These are phyloP conservation scores for Hypanus sabinus DNA, from an alignment of 2,113 vertebrate genomes.

Conservation along the genomic window DNA sequence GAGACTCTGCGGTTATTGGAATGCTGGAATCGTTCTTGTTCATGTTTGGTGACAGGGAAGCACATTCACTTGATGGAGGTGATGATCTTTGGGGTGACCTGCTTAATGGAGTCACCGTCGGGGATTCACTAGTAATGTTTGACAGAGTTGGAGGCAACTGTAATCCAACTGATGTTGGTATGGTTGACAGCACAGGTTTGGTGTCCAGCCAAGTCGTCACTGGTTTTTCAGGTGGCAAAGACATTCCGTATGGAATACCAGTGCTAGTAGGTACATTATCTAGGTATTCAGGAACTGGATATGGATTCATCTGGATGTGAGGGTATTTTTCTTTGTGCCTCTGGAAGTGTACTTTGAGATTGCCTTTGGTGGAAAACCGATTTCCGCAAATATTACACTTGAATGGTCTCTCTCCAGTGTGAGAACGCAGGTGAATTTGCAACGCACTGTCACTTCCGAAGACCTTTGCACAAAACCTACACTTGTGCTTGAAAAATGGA, in stretches of 20 bases:
- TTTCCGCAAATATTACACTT: slow-evolving; percentile 99
- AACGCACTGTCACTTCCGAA: slow-evolving; percentile 97
- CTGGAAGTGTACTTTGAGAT: slow-evolving; percentile 97
- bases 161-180: slow-evolving; percentile 75
- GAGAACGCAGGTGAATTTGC: slow-evolving; percentile 95
- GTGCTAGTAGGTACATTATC: slow-evolving; percentile 97
- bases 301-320: slow-evolving; percentile 98
- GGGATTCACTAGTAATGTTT: slow-evolving; percentile 72
- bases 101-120: slow-evolving; percentile 78
- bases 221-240: slow-evolving; percentile 89
- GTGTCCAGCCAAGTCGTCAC: slow-evolving; percentile 96
- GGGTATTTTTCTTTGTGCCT: slow-evolving; percentile 98
- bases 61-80: slow-evolving; percentile 86
- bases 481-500: slow-evolving; percentile 99
- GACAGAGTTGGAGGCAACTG: slow-evolving; percentile 84
- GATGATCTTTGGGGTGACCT: slow-evolving; percentile 90
- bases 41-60: slow-evolving; percentile 85
- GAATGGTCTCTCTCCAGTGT: slow-evolving; percentile 93
- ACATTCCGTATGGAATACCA: slow-evolving; percentile 97
- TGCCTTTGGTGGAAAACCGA: slow-evolving; percentile 97
- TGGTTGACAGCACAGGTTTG: slow-evolving; percentile 82
- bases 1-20: slow-evolving; percentile 65
- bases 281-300: slow-evolving; percentile 96
- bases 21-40: slow-evolving; percentile 63
- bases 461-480: slow-evolving; percentile 97